Evolutionary conservation across 2,888 invertebrate genomes (phyloP).

Genomic region (Podotricha telesiphe): DNA sequence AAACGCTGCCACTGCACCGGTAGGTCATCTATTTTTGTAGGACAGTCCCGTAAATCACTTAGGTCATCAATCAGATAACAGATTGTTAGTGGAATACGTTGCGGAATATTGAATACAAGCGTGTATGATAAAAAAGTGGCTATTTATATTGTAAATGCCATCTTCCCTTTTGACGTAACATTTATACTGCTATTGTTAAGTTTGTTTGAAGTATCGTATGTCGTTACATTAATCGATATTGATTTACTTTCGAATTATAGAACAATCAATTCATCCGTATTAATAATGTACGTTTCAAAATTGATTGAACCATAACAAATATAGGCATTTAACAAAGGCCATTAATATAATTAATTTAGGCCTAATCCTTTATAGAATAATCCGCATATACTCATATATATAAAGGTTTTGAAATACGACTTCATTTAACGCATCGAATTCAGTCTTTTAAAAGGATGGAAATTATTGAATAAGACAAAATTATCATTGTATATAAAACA

Average conservation of each 20-base stretch:
- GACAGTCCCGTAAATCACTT: conserved; percentile 40
- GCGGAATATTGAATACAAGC: conserved; percentile 23
- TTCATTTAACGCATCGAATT: too few species aligned
- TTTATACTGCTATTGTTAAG: conserved; percentile 2
- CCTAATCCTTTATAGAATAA: neutral
- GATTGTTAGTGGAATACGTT: conserved; percentile 33
- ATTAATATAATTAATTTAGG: neutral
- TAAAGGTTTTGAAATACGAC: too few species aligned
- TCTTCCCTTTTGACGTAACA: conserved; percentile 9
- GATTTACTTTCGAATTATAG: conserved; percentile 14
- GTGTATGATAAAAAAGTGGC: conserved; percentile 14
- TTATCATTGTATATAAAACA: too few species aligned
- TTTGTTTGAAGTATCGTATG: conserved; percentile 3
- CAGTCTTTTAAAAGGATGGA: too few species aligned
- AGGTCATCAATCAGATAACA: conserved; percentile 38
- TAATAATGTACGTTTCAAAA: conserved; percentile 9
- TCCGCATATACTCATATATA: too few species aligned
- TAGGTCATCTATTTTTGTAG: conserved; percentile 39
- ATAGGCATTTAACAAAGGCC: neutral
- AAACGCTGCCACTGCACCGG: conserved; percentile 51
- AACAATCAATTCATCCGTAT: neutral
- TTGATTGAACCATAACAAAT: conserved; percentile 10
- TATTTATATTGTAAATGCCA: conserved; percentile 24
- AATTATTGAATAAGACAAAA: too few species aligned
- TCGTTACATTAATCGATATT: neutral